Evolutionary conservation across 2,797 vertebrate genomes (phyloP), one percentile per base, ranked within the genome.

Genomic region (Crocodylus rhombifer): DNA sequence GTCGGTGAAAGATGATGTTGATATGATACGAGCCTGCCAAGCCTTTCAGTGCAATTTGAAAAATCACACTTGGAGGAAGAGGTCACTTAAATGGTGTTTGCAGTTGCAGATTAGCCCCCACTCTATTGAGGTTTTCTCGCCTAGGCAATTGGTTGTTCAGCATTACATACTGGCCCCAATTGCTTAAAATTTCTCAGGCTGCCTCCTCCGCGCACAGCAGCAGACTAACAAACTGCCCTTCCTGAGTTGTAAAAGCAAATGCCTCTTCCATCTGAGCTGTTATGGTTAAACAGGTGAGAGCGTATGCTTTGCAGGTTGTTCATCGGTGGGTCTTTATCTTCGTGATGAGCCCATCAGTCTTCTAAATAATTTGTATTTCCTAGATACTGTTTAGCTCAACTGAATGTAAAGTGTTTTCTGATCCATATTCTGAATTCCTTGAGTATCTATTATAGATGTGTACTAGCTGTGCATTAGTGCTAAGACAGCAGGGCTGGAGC

Each of bases 341-440:
- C 20, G 30, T n/a, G 1, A 6, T 21, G 51, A 82, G 90, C 80
- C 78, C 23, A 63, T 55, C 74, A 89, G 33, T 78, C 60, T 90
- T 84, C 73, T 28, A 14, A 51, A 26, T n/a, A 14, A 2, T 5
- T 23, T 16, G 16, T 71, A 5, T 20, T 0, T 42, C 75, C n/a
- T 21, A 74, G 56, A 10, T 18, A 51, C 28, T 36, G 33, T n/a
- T 83, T 33, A 88, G 91, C 55, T 1, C 0, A 9, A 20, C 80
- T 1, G 0, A 36, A 3, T 0, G 1, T 1, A 0, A 30, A 51
- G 20, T 13, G 0, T 57, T 83, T 65, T 26, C n/a, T 77, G 15
- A 1, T 14, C 1, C 5, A n/a, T 6, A 7, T 7, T 7, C 17
- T 1, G 58, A 30, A 17, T 16, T 12, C 6, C 58, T 71, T 55